Conservation (phyloP, 2,888 invertebrate species). For the Leptarthrus brevirostris region DNA sequence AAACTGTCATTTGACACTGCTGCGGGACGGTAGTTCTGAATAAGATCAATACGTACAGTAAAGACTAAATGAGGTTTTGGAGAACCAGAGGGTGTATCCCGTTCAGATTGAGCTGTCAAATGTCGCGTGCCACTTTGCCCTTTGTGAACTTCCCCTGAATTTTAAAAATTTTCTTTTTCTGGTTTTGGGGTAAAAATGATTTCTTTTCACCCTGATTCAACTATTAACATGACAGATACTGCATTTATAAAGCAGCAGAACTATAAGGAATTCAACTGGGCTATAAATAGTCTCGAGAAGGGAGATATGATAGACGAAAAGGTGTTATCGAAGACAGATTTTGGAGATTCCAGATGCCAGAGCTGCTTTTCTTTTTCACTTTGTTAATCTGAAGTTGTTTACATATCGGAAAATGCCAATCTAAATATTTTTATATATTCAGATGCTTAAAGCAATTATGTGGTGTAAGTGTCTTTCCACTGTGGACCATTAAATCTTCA, state of each 20-base stretch:
- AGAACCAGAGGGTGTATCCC: slow-evolving; percentile 34
- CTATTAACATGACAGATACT: slow-evolving; percentile 12
- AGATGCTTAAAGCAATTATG: not conserved
- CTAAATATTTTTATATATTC: slow-evolving; percentile 48
- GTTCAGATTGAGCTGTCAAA: slow-evolving; percentile 52
- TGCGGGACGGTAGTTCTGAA: slow-evolving; percentile 36
- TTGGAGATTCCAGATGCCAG: slow-evolving; percentile 14
- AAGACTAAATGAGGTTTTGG: slow-evolving; percentile 36
- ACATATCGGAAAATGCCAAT: slow-evolving; percentile 48
- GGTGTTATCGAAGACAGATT: not conserved
- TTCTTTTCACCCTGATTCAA: slow-evolving; percentile 18
- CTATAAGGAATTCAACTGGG: slow-evolving; percentile 17
- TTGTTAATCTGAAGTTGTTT: slow-evolving; percentile 43
- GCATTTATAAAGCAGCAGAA: slow-evolving; percentile 21
- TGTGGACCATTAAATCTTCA: slow-evolving; percentile 20
- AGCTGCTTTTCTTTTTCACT: slow-evolving; percentile 20
- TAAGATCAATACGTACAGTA: slow-evolving; percentile 31
- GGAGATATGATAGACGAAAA: slow-evolving; percentile 6
- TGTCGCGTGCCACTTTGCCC: slow-evolving; percentile 54
- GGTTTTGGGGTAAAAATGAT: slow-evolving; percentile 48
- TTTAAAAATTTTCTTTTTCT: slow-evolving; percentile 31
- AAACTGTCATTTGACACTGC: slow-evolving; percentile 54
- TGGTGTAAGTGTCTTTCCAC: not conserved
- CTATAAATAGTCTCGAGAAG: slow-evolving; percentile 48
- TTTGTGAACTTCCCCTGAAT: slow-evolving; percentile 25